phyloP scores from a whole-genome alignment of 2,888 invertebrate species.

The Drosophila acutilabella region DNA sequence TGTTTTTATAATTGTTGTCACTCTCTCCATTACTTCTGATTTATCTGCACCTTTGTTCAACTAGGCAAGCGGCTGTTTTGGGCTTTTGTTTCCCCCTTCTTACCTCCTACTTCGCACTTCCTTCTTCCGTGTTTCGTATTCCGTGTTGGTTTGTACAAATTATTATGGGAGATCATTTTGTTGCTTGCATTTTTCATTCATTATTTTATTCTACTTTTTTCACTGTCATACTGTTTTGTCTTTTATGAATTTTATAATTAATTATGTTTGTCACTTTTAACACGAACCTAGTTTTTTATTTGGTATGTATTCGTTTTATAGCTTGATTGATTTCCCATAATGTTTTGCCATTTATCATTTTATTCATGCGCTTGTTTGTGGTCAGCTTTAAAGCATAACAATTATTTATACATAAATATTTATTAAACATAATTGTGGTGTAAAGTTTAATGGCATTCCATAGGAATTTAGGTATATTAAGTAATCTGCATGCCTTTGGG shows the following conservation, averaged over 20 bases:
- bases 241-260: slow-evolving; percentile 70
- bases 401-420: slow-evolving; percentile 2
- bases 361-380: neutral
- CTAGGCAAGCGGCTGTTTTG: slow-evolving; percentile 5
- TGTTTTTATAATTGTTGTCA: slow-evolving; percentile 61
- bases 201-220: slow-evolving; percentile 45
- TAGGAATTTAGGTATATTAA: too few relatives aligned
- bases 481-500: too few relatives aligned
- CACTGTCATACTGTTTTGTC: slow-evolving; percentile 36
- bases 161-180: slow-evolving; percentile 72
- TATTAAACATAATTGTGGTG: too few relatives aligned
- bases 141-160: slow-evolving; percentile 65
- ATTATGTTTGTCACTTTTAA: slow-evolving; percentile 68
- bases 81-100: too few relatives aligned
- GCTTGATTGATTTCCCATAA: slow-evolving; percentile 69
- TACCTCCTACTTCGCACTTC: too few relatives aligned
- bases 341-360: slow-evolving; percentile 57
- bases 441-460: too few relatives aligned
- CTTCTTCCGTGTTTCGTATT: neutral
- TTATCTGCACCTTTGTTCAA: slow-evolving; percentile 46
- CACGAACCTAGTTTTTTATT: slow-evolving; percentile 18
- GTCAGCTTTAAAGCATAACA: slow-evolving; percentile 1
- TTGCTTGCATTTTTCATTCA: slow-evolving; percentile 66
- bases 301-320: slow-evolving; percentile 32
- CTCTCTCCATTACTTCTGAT: slow-evolving; percentile 44